Evolutionary conservation across 30 jellyfish, hydroid and myxozoan species (phyloP).

Genomic region (Chrysaora quinquecirrha): DNA sequence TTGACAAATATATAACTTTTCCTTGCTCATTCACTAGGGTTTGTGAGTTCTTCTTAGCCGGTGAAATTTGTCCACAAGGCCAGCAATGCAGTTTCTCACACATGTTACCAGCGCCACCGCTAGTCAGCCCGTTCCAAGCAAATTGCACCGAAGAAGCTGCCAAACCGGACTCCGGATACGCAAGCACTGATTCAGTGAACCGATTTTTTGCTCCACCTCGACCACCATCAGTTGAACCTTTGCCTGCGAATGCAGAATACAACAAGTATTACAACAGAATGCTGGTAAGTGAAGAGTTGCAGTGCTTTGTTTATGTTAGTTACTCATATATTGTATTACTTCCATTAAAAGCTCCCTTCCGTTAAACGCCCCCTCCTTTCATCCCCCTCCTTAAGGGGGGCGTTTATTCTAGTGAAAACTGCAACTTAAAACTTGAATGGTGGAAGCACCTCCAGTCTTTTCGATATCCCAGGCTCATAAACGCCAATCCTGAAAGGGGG

Average conservation of each 20-base stretch:
- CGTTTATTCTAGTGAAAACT: too few species aligned
- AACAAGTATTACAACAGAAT: constrained; percentile 24
- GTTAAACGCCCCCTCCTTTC: too few species aligned
- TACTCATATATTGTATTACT: too few species aligned
- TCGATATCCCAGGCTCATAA: too few species aligned
- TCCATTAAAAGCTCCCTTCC: too few species aligned
- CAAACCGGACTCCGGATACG: constrained; percentile 26
- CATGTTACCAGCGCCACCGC: constrained; percentile 31
- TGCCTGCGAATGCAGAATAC: constrained; percentile 11
- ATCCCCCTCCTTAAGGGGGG: too few species aligned
- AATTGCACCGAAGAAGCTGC: not conserved
- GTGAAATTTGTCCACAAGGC: constrained; percentile 28
- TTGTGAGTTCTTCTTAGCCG: not conserved
- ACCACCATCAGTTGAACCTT: constrained; percentile 20
- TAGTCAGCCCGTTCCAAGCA: constrained; percentile 43
- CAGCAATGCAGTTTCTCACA: constrained; percentile 13
- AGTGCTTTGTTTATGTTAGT: too few species aligned
- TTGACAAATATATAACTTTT: too few species aligned
- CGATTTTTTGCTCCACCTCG: constrained; percentile 1
- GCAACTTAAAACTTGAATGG: too few species aligned
- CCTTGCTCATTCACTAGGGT: not conserved
- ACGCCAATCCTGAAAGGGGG: too few species aligned
- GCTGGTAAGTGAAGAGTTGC: constrained; percentile 42
- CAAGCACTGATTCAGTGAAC: constrained; percentile 12
- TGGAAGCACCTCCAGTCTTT: too few species aligned